These are phyloP conservation scores for Anodontia alba DNA, from an alignment of 2,888 invertebrate species.

Conservation along the genomic window DNA sequence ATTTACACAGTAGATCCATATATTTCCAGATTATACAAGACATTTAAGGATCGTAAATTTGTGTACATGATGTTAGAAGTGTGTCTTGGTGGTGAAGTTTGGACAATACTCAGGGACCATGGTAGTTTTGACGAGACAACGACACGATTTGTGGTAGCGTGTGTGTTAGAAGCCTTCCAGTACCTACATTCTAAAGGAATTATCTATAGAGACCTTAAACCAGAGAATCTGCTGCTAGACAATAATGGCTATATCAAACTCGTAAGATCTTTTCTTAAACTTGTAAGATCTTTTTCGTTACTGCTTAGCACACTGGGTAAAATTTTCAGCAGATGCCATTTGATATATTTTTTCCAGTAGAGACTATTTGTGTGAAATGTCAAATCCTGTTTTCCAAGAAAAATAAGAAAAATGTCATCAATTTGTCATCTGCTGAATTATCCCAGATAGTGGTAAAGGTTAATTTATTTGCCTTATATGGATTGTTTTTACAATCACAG, in stretches of 20 bases:
- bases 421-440: too few relatives aligned
- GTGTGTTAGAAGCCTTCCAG: constrained; percentile 99
- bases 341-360: too few relatives aligned
- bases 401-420: too few relatives aligned
- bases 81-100: constrained; percentile 97
- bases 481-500: too few relatives aligned
- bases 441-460: too few relatives aligned
- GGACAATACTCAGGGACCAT: constrained; percentile 94
- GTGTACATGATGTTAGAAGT: constrained; percentile 98
- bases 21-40: constrained; percentile 91
- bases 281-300: too few relatives aligned
- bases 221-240: constrained; percentile 97
- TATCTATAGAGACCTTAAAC: constrained; percentile 93
- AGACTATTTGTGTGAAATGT: too few relatives aligned
- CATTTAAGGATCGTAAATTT: constrained; percentile 95
- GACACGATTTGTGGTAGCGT: constrained; percentile 96
- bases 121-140: constrained; percentile 94
- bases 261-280: constrained; percentile 77
- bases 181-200: constrained; percentile 98
- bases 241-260: constrained; percentile 97
- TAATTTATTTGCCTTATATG: too few relatives aligned
- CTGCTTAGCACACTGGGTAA: too few relatives aligned
- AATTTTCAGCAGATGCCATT: too few relatives aligned
- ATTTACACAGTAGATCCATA: too few relatives aligned
- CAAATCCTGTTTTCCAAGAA: too few relatives aligned